Evolutionary conservation across 1,140 invertebrate genomes (phyloP), one percentile per base, ranked within the genome.

Genomic region (Orussus abietinus): DNA sequence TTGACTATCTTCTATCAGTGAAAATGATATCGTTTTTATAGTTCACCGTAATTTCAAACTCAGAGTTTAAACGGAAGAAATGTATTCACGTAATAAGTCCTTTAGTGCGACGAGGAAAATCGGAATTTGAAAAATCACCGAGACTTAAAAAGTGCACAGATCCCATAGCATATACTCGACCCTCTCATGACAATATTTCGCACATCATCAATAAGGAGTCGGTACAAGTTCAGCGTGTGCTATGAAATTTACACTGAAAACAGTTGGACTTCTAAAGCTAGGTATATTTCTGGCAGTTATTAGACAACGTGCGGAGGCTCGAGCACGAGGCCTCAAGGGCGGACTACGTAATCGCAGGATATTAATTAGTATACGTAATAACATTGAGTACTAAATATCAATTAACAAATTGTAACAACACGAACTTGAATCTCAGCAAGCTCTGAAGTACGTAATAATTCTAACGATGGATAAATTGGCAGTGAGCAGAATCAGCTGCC

Each of bases 401-500:
- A 25, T 25, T 25, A 25, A 39, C 33, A 47, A 44, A 47, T 39
- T 34, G 26, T 49, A 55, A 53, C 48, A 50, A 48, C 33, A 38
- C 25, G 43, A 51, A 15, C 17, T 34, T 39, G 37, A 45, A 51
- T 39, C 26, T 47, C 39, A 62, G 45, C 42, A 46, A 58, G 41
- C 42, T 42, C 30, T 38, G 35, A 18, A 47, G 37, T 47, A 39
- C n/a, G 13, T 32, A 45, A 44, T 51, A 43, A 38, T 20, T 53
- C 53, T 41, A 62, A 58, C 29, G 54, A 57, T 57, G 38, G 49
- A 56, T 58, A 46, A 57, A 53, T 65, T 61, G 63, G 63, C 63
- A 69, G 64, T 67, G 56, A 62, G 52, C 58, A 47, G 53, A 56
- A 56, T 37, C 55, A 53, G 34, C 45, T 48, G 45, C 47, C 38